These are phyloP conservation scores for Drosophila imparisetae DNA, from an alignment of 2,888 invertebrate genomes.

Conservation along the genomic window DNA sequence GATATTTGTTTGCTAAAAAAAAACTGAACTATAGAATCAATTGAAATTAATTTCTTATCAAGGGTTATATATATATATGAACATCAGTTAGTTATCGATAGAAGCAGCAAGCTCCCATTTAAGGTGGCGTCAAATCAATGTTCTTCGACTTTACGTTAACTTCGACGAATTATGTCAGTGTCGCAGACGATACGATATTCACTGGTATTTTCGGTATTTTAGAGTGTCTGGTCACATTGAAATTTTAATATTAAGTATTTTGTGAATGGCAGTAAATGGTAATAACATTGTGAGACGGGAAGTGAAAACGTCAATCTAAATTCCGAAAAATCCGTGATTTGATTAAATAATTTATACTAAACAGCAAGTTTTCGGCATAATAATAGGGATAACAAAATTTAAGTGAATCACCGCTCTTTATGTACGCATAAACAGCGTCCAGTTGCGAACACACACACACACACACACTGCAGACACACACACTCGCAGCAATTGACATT, in stretches of 20 bases:
- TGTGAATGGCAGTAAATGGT: conserved; percentile 54
- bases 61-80: neutral
- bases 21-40: neutral
- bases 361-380: neutral
- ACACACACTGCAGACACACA: conserved; percentile 17
- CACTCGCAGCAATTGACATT: conserved; percentile 42
- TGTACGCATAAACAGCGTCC: conserved; percentile 25
- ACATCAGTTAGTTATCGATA: neutral
- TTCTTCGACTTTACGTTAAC: conserved; percentile 1
- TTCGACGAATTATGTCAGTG: conserved; percentile 8
- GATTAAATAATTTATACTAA: conserved; percentile 30
- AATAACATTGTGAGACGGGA: conserved; percentile 60
- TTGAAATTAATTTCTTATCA: neutral
- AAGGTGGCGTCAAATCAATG: neutral
- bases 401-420: neutral
- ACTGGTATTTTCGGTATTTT: conserved; percentile 30
- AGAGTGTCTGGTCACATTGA: conserved; percentile 37
- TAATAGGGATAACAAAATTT: neutral
- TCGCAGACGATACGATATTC: neutral
- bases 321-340: conserved; percentile 29
- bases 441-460: conserved; percentile 25
- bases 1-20: neutral
- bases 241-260: conserved; percentile 51
- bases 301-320: conserved; percentile 65
- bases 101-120: neutral